phyloP scores from a whole-genome alignment of 2,113 vertebrate species.

The Syrrhaptes paradoxus region DNA sequence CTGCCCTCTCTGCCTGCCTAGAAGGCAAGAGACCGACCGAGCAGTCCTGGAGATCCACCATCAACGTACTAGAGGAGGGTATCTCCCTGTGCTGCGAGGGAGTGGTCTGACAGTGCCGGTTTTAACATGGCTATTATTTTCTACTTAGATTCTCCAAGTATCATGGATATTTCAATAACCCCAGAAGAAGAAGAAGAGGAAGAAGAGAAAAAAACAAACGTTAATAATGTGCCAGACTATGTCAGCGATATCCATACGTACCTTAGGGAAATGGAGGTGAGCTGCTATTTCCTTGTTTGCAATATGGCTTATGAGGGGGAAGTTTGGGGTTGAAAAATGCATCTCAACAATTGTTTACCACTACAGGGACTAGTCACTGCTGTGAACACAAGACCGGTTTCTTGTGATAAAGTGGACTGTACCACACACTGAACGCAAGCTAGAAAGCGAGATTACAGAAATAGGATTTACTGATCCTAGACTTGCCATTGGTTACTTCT shows the following conservation, averaged over 20 bases:
- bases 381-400: neutral
- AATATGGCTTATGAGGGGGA: neutral
- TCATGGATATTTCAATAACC: conserved; percentile 89
- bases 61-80: rapidly evolving
- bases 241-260: conserved; percentile 88
- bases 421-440: neutral
- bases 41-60: neutral
- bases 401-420: neutral
- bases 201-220: conserved; percentile 81
- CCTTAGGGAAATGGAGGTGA: conserved; percentile 94
- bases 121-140: neutral
- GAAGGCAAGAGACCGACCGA: neutral
- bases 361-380: neutral
- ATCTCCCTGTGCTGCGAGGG: neutral
- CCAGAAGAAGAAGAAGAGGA: conserved; percentile 48
- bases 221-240: conserved; percentile 88
- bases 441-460: neutral
- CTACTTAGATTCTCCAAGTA: conserved; percentile 86
- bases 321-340: neutral
- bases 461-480: neutral
- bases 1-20: neutral
- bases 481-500: neutral
- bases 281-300: neutral
- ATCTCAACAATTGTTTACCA: neutral
- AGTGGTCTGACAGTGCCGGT: neutral